Conservation (phyloP, 1,140 invertebrate genomes). For the Lepidurus apus region DNA sequence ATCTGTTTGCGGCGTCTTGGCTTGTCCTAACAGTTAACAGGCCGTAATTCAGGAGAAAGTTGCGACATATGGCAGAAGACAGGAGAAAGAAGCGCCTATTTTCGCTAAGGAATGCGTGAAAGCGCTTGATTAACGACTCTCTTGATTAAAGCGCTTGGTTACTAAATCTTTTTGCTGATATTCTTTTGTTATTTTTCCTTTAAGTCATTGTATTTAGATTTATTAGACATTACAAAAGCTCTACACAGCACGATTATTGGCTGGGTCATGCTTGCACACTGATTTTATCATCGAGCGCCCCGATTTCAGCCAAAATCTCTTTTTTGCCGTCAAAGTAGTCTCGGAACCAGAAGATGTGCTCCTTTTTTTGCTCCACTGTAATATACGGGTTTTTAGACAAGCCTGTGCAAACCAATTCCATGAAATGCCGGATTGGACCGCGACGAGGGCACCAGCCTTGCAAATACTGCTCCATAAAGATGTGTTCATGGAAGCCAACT, state of each 20-base stretch:
- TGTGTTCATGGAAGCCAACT: constrained; percentile 82
- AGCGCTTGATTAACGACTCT: too few relatives aligned
- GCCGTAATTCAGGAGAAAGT: too few relatives aligned
- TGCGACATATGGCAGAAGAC: too few relatives aligned
- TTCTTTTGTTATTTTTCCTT: not conserved
- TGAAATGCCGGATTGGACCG: constrained; percentile 90
- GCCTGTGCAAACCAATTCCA: constrained; percentile 92
- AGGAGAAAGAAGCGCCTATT: too few relatives aligned
- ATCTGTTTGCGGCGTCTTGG: too few relatives aligned
- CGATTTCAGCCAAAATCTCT: constrained; percentile 61
- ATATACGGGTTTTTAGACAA: constrained; percentile 90
- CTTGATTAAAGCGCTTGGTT: too few relatives aligned
- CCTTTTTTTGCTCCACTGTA: constrained; percentile 76
- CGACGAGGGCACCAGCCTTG: constrained; percentile 78
- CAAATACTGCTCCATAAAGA: constrained; percentile 83
- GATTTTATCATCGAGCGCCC: constrained; percentile 41
- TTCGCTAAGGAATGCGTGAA: too few relatives aligned
- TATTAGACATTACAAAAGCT: not conserved
- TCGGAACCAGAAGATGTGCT: constrained; percentile 88
- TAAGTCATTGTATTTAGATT: not conserved
- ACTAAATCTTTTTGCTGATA: too few relatives aligned
- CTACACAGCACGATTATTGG: not conserved
- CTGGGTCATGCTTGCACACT: not conserved
- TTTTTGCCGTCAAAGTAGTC: constrained; percentile 83
- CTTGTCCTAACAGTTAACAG: too few relatives aligned